These are phyloP conservation scores for Clupea harengus DNA, from an alignment of 2,113 vertebrate genomes.

Conservation along the genomic window DNA sequence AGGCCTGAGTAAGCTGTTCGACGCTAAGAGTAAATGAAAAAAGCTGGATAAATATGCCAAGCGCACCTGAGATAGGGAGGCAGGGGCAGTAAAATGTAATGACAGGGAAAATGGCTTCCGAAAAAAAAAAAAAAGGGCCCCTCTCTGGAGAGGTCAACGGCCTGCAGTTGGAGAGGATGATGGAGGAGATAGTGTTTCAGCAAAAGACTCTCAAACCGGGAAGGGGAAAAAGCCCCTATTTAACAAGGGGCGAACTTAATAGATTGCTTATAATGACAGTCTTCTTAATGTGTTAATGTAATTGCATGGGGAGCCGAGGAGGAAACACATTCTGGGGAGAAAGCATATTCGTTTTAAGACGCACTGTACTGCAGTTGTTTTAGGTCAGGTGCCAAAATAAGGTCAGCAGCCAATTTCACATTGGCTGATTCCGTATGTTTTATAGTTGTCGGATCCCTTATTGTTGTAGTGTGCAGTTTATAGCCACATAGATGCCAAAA, in stretches of 20 bases:
- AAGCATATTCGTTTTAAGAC: neutral
- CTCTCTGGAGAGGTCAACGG: slow-evolving; percentile 5
- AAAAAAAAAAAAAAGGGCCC: neutral
- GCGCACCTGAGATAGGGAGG: slow-evolving; percentile 57
- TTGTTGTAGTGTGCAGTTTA: neutral
- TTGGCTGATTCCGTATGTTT: neutral
- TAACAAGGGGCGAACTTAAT: neutral
- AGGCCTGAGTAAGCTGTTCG: slow-evolving; percentile 70
- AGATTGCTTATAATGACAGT: neutral
- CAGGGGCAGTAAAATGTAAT: slow-evolving; percentile 16
- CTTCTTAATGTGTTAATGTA: slow-evolving; percentile 16
- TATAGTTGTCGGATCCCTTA: neutral
- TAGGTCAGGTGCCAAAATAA: neutral
- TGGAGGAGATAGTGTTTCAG: slow-evolving; percentile 17
- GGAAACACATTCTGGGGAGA: neutral
- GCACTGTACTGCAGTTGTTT: neutral
- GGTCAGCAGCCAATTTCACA: slow-evolving; percentile 4
- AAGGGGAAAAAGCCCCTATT: neutral
- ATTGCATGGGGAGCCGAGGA: neutral
- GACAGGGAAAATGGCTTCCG: slow-evolving; percentile 3
- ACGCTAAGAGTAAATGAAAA: slow-evolving; percentile 65
- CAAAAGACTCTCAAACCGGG: neutral
- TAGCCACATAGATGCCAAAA: neutral
- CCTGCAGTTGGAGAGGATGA: slow-evolving; percentile 11
- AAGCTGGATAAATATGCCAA: slow-evolving; percentile 57